Evolutionary conservation across 2,113 vertebrate genomes (phyloP).

Genomic region (Rhinoderma darwinii): DNA sequence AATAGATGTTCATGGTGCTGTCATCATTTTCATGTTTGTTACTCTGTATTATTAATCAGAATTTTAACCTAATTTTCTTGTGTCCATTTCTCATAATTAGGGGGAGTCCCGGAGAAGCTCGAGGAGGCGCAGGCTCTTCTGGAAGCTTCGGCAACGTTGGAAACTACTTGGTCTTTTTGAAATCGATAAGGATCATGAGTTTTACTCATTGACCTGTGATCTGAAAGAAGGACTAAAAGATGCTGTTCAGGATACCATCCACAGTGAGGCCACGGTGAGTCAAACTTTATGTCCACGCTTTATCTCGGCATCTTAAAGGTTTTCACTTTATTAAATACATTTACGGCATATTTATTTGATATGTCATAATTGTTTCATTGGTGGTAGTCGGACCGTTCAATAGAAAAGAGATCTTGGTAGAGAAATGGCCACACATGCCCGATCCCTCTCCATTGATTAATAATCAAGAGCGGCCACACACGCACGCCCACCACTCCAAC

Average conservation of each 20-base stretch:
- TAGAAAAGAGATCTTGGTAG: too few relatives aligned
- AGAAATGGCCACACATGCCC: too few relatives aligned
- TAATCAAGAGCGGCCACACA: too few relatives aligned
- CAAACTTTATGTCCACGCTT: not conserved
- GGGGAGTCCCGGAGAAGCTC: conserved; percentile 17
- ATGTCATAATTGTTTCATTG: too few relatives aligned
- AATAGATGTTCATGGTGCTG: not conserved
- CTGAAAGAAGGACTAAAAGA: conserved; percentile 83
- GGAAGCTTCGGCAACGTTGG: conserved; percentile 78
- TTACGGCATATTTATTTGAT: too few relatives aligned
- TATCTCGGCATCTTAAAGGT: not conserved
- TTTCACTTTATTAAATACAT: too few relatives aligned
- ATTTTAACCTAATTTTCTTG: not conserved
- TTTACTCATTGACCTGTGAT: conserved; percentile 79
- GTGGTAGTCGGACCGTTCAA: too few relatives aligned
- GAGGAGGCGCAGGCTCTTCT: conserved; percentile 69
- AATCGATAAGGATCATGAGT: conserved; percentile 81
- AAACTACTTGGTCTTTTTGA: conserved; percentile 86
- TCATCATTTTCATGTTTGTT: not conserved
- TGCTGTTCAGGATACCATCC: conserved; percentile 75
- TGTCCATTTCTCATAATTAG: not conserved
- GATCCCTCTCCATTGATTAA: too few relatives aligned
- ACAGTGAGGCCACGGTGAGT: conserved; percentile 74
- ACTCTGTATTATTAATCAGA: not conserved
- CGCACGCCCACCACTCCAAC: too few relatives aligned